Base-by-base conservation (phyloP, 2,797 vertebrate genomes). In the Hypotaenidia okinawae region DNA sequence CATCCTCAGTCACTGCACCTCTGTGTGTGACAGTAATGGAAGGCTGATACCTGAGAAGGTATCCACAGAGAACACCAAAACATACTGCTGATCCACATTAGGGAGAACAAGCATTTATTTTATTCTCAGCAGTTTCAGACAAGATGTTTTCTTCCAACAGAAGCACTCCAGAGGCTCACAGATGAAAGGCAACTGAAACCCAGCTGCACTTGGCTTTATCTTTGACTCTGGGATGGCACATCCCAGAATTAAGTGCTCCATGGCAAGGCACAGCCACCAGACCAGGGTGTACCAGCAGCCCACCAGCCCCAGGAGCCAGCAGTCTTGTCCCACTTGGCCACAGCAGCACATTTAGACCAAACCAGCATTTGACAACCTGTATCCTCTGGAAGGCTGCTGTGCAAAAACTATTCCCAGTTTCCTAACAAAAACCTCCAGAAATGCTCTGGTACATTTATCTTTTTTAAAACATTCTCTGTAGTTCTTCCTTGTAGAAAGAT, bases 241-340 rank as follows among this genome's bases (percentile, higher is more conserved):
- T 13, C 25, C 24, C n/a, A 35, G 35, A 51, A 35, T 2, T 8
- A 76, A 85, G 49, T 18, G 9, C 41, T 25, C 63, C 30, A 14
- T 3, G 33, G 23, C 4, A 2, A 77, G n/a, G 11, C 28, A 37
- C 33, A 49, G 58, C 41, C 39, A 59, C 64, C 64, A 51, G 47
- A 33, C 4, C 2, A 0, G 64, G 47, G 39, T 24, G 30, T 51
- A 23, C 52, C 1, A 0, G 47, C 16, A 30, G 43, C 52, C 8
- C 2, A 28, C 0, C 8, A 18, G 30, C 25, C 37, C 47, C 49
- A 49, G 17, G 49, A 37, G 16, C 11, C 32, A 22, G 58, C 39
- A 57, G 16, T 8, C 54, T 57, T 43, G 30, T 39, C 41, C 55
- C 41, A 54, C 10, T 23, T 18, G 32, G 15, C 11, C 43, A 39